These are phyloP conservation scores for Galago senegalensis DNA, from an alignment of 2,797 vertebrate genomes.

Conservation along the genomic window DNA sequence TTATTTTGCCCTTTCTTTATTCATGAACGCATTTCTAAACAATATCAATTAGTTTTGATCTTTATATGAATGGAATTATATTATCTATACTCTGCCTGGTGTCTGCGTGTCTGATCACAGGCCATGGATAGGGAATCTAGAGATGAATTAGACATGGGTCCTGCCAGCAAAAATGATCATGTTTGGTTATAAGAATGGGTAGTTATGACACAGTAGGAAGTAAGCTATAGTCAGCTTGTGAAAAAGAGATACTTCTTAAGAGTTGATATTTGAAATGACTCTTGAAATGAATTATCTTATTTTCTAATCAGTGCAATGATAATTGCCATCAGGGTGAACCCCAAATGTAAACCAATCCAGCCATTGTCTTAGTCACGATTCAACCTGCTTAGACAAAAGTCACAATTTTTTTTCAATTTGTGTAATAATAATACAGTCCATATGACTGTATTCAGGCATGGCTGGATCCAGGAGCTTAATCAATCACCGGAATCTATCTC, in stretches of 20 bases:
- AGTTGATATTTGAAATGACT: not conserved
- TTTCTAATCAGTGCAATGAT: not conserved
- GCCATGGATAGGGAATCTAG: not conserved
- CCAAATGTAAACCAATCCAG: not conserved
- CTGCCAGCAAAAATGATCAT: not conserved
- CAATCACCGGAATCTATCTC: not conserved
- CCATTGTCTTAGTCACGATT: constrained; percentile 19
- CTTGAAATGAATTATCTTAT: not conserved
- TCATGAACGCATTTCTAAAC: not conserved
- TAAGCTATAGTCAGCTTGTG: not conserved
- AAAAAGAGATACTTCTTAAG: not conserved
- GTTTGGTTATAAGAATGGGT: not conserved
- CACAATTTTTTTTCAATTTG: not conserved
- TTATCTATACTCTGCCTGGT: not conserved
- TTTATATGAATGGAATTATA: not conserved
- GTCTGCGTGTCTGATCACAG: not conserved
- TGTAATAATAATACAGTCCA: not conserved
- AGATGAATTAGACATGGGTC: not conserved
- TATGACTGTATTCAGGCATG: not conserved
- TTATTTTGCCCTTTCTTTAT: constrained; percentile 31
- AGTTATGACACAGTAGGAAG: not conserved
- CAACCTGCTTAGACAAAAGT: not conserved
- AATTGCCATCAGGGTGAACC: not conserved
- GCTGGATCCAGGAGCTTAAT: not conserved
- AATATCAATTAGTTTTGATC: not conserved